These are phyloP conservation scores for Alviniconcha strummeri DNA, from an alignment of 2,888 invertebrate species.

Conservation along the genomic window DNA sequence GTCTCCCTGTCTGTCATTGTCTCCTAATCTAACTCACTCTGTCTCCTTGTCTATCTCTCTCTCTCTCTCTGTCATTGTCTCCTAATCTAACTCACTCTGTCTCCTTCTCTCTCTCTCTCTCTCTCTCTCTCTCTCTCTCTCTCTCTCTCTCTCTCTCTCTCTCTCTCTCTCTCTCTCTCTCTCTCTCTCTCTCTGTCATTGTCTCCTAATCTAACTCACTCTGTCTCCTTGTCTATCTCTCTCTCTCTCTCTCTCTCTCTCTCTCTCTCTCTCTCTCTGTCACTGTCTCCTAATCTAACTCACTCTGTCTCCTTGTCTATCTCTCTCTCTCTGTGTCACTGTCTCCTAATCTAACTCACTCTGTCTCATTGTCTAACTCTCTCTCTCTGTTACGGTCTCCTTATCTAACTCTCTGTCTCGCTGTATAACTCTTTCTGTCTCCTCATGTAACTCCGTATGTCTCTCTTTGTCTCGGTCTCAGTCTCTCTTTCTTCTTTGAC, in stretches of 20 bases:
- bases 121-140: background rate
- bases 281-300: background rate
- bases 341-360: background rate
- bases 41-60: background rate
- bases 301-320: background rate
- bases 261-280: background rate
- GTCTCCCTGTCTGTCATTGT: constrained; percentile 1
- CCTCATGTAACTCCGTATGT: too few relatives aligned
- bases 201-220: background rate
- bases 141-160: background rate
- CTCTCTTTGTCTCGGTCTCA: background rate
- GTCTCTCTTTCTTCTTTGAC: background rate
- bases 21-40: background rate
- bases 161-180: too few relatives aligned
- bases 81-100: background rate
- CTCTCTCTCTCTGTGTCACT: background rate
- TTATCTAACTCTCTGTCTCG: too few relatives aligned
- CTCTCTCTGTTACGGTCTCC: background rate
- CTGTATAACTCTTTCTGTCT: too few relatives aligned
- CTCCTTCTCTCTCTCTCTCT: too few relatives aligned
- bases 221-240: background rate
- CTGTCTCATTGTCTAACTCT: background rate
- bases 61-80: background rate
- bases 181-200: background rate
- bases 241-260: background rate